phyloP scores from a whole-genome alignment of 2,888 invertebrate species.

The Clivina fossor region DNA sequence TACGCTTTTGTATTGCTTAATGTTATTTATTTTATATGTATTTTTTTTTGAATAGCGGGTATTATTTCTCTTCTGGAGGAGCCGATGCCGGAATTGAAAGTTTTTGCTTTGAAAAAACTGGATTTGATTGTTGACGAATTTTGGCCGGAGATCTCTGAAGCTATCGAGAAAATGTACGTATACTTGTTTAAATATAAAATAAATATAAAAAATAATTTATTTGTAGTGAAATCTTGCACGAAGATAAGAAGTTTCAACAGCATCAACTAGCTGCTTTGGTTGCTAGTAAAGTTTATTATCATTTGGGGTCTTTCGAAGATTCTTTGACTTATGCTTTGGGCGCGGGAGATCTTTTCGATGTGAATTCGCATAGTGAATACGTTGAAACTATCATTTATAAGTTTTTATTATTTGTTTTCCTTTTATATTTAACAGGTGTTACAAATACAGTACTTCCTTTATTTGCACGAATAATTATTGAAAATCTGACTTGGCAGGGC shows the following conservation, averaged over 20 bases:
- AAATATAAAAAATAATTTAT: conserved; percentile 19
- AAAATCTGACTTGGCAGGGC: no score
- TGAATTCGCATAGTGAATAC: conserved; percentile 91
- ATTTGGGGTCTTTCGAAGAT: conserved; percentile 95
- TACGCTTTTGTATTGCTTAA: no score
- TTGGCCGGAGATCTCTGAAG: conserved; percentile 98
- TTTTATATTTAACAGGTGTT: no score
- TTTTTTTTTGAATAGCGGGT: conserved; percentile 64
- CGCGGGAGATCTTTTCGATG: conserved; percentile 92
- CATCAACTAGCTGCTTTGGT: conserved; percentile 94
- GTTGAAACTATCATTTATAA: conserved; percentile 90
- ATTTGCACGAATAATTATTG: no score
- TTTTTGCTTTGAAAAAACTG: conserved; percentile 89
- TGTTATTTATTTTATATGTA: conserved; percentile 6
- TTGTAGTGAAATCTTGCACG: conserved; percentile 86
- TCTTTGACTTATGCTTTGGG: conserved; percentile 96
- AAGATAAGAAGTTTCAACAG: conserved; percentile 85
- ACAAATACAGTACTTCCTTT: no score
- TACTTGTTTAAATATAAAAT: conserved; percentile 14
- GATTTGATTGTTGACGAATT: conserved; percentile 95
- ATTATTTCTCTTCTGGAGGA: conserved; percentile 95
- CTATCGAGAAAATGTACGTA: conserved; percentile 88
- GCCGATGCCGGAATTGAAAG: conserved; percentile 88
- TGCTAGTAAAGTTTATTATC: conserved; percentile 98
- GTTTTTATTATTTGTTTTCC: conserved; percentile 34